Evolutionary conservation across 2,888 invertebrate genomes (phyloP).

Genomic region (Diaperis boleti): DNA sequence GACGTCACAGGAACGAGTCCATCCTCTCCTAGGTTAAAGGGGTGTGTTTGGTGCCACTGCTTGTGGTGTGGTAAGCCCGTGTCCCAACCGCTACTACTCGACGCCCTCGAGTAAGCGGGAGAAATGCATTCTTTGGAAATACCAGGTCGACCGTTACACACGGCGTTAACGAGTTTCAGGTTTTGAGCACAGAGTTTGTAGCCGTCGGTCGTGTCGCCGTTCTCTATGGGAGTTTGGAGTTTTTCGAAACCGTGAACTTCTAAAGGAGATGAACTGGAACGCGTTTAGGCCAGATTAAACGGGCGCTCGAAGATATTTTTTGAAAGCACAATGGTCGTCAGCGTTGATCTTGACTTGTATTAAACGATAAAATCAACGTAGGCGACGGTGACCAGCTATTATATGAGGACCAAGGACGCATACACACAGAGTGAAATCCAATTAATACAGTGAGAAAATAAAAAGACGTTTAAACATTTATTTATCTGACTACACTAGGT

Average conservation of each 20-base stretch:
- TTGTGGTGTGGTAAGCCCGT: conserved; percentile 49
- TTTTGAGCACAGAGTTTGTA: conserved; percentile 43
- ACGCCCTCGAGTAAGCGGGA: conserved; percentile 69
- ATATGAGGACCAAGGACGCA: too few species aligned
- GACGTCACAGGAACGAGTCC: conserved; percentile 80
- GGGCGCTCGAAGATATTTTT: neutral
- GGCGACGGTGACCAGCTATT: too few species aligned
- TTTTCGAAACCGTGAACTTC: conserved; percentile 63
- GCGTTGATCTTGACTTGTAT: too few species aligned
- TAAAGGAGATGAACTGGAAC: conserved; percentile 58
- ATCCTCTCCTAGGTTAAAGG: conserved; percentile 72
- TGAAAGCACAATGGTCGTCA: too few species aligned
- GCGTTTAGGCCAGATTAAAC: too few species aligned
- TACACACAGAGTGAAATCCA: too few species aligned
- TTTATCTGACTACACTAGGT: too few species aligned
- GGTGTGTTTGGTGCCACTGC: conserved; percentile 45
- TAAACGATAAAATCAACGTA: too few species aligned
- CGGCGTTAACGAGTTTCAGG: conserved; percentile 27
- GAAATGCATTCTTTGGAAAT: conserved; percentile 65
- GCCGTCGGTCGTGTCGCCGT: conserved; percentile 42
- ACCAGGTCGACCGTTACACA: neutral
- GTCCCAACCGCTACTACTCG: conserved; percentile 66
- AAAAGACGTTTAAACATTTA: too few species aligned
- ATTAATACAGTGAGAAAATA: too few species aligned
- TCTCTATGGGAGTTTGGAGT: conserved; percentile 50